Percentiles rank a stretch among this genome's conserved stretches.
Evolutionary conservation across 2,113 vertebrate genomes (phyloP).

Genomic region (Scophthalmus maximus): DNA sequence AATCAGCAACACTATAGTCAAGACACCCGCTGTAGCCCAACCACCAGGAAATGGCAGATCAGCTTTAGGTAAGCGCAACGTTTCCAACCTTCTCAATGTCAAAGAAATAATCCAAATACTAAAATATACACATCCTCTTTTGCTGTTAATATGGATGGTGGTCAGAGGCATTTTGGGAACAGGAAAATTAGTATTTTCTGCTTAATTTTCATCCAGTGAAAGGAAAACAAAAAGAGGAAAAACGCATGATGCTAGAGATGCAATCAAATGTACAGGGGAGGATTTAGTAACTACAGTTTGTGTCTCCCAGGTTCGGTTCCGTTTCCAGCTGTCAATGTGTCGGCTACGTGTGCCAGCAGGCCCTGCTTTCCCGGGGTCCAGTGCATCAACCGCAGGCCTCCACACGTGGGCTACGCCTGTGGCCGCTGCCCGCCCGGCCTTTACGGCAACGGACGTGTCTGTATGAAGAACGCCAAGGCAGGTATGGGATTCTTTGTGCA

Average conservation of each 20-base stretch:
- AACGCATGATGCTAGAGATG: no score
- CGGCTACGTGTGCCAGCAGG: conserved; percentile 77
- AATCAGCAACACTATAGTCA: conserved; percentile 9
- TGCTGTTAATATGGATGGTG: no score
- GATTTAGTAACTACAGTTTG: neutral
- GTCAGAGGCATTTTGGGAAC: no score
- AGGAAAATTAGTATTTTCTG: no score
- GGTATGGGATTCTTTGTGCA: conserved; percentile 44
- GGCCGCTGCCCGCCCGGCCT: conserved; percentile 82
- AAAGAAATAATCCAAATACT: no score
- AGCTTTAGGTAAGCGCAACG: conserved; percentile 26
- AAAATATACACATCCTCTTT: no score
- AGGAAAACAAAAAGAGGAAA: neutral
- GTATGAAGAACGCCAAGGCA: conserved; percentile 69
- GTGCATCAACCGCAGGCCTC: conserved; percentile 81
- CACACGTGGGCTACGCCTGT: conserved; percentile 81
- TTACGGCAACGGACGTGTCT: conserved; percentile 80
- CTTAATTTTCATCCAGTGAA: no score
- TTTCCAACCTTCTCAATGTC: neutral
- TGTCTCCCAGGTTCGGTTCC: conserved; percentile 15
- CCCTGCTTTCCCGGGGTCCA: conserved; percentile 84
- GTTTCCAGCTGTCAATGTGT: conserved; percentile 13
- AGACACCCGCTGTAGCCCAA: neutral
- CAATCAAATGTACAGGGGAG: no score
- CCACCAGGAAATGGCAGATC: neutral